phyloP scores from a whole-genome alignment of 1,140 invertebrate genomes.

The Aphelenchoides besseyi region DNA sequence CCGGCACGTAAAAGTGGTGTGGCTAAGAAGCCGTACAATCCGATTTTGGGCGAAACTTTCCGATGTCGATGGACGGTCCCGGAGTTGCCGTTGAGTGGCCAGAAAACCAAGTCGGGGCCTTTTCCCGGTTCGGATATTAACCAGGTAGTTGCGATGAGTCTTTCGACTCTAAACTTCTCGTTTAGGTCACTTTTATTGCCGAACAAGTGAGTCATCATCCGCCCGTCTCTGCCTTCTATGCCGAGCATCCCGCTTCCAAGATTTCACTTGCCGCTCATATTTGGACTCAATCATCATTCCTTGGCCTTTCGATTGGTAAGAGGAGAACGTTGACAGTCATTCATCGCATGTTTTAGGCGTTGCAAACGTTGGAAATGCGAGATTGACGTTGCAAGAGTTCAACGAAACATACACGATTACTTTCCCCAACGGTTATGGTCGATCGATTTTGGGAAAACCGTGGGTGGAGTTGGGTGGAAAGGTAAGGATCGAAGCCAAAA shows the following conservation, averaged over 20 bases:
- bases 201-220: constrained; percentile 97
- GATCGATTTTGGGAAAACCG: constrained; percentile 67
- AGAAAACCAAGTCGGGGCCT: constrained; percentile 62
- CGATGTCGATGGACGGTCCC: constrained; percentile 66
- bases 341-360: constrained; percentile 54
- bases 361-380: constrained; percentile 66
- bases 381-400: constrained; percentile 65
- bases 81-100: constrained; percentile 69
- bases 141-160: constrained; percentile 33
- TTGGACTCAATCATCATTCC: constrained; percentile 68
- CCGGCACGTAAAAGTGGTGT: constrained; percentile 67
- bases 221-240: constrained; percentile 71
- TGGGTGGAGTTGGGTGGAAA: constrained; percentile 11
- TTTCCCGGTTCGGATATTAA: constrained; percentile 60
- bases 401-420: constrained; percentile 67
- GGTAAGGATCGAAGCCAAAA: neutral
- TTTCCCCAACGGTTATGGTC: constrained; percentile 68
- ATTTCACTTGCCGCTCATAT: constrained; percentile 67
- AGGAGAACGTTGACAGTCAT: too few relatives aligned
- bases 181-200: constrained; percentile 74
- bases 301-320: constrained; percentile 66
- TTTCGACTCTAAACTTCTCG: neutral
- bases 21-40: constrained; percentile 69
- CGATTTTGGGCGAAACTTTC: constrained; percentile 68
- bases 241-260: constrained; percentile 64